Evolutionary conservation across 2,888 invertebrate species (phyloP), one percentile per base, ranked within the genome.

Genomic region (Chorisops tibialis): DNA sequence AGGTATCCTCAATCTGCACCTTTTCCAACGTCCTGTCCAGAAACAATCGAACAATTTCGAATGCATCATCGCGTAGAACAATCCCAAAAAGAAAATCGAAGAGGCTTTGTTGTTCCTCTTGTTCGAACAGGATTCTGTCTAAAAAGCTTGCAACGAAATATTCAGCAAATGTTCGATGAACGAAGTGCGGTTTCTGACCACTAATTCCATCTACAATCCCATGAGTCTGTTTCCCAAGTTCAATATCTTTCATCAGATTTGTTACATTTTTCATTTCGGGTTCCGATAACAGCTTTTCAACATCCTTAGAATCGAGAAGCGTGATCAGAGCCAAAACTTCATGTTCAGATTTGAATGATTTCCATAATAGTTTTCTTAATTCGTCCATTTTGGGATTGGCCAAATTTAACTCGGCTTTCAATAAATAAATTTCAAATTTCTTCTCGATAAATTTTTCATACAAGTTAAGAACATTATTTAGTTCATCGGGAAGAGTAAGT

Each of bases 121-220:
- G 30, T 11, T n/a, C n/a, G n/a, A 22, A 3, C 21, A 43, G 19
- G 4, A 24, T 11, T 4, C 6, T 14, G 7, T 14, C 45, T 11
- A 56, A 4, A 18, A 24, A 22, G 3, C 48, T 38, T 11, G 48
- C 59, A n/a, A 35, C n/a, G n/a, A 59, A 59, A 22, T 47, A 59
- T 12, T 59, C 59, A n/a, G 59, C 37, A 16, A 59, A 37, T 5
- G 48, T 59, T 21, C 59, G 59, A 38, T 59, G 59, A n/a, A 59
- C 38, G 37, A 59, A 59, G 21, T 48, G 19, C 2, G 39, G 59
- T 14, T 48, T 54, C 5, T 24, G 41, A 16, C 22, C 12, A 6
- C 22, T 18, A 5, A 54, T 37, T 24, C 22, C 41, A n/a, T 54
- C 41, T 3, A 54, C 39, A 21, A 54, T 39, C 5, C 54, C 54